phyloP scores from a whole-genome alignment of 2,888 invertebrate species.

The Brachycybe producta region DNA sequence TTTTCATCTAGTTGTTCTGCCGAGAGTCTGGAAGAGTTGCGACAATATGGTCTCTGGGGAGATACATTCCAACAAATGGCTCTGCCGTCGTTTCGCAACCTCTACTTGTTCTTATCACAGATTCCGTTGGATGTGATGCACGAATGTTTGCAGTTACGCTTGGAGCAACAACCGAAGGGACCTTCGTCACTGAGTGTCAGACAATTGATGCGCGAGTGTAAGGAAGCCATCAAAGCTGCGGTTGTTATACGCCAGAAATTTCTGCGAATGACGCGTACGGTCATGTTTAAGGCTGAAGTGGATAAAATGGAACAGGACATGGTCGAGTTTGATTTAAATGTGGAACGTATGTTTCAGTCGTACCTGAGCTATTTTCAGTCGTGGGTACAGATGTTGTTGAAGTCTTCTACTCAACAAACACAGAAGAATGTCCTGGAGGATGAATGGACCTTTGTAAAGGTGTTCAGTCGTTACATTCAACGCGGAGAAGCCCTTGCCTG shows the following conservation, averaged over 20 bases:
- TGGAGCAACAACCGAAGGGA: slow-evolving; percentile 66
- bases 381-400: slow-evolving; percentile 52
- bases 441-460: slow-evolving; percentile 75
- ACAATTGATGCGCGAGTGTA: slow-evolving; percentile 78
- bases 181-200: slow-evolving; percentile 76
- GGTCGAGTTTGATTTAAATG: slow-evolving; percentile 59
- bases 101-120: slow-evolving; percentile 71
- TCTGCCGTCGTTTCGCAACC: slow-evolving; percentile 67
- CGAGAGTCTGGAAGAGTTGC: slow-evolving; percentile 42
- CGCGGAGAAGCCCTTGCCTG: slow-evolving; percentile 62
- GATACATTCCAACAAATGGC: slow-evolving; percentile 58
- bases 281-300: slow-evolving; percentile 28
- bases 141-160: slow-evolving; percentile 71
- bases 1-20: neutral
- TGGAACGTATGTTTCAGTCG: slow-evolving; percentile 60
- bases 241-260: slow-evolving; percentile 65
- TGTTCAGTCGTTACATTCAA: slow-evolving; percentile 59
- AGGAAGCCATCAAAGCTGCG: slow-evolving; percentile 75
- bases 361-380: slow-evolving; percentile 75
- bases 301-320: slow-evolving; percentile 42
- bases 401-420: slow-evolving; percentile 27
- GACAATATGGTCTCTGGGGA: slow-evolving; percentile 62
- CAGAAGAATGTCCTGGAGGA: slow-evolving; percentile 66
- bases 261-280: slow-evolving; percentile 31
- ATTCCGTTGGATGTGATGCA: slow-evolving; percentile 83